phyloP scores from a whole-genome alignment of 2,888 invertebrate species.

The Acanthosepion esculentum region DNA sequence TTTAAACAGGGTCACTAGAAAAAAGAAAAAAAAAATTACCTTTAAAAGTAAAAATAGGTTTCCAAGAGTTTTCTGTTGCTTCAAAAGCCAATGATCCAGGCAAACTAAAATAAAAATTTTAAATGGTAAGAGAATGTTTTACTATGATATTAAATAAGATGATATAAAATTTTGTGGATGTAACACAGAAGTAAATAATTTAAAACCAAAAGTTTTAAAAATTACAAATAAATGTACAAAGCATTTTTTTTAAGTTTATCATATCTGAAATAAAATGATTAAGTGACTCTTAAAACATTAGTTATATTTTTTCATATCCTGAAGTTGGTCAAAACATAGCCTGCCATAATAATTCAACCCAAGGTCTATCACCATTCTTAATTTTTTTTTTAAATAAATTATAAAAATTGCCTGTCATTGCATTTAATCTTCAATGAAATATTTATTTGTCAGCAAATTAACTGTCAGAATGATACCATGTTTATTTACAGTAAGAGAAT shows the following conservation, averaged over 20 bases:
- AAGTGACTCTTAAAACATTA: too few species aligned
- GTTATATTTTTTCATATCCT: too few species aligned
- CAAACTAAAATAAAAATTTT: conserved; percentile 61
- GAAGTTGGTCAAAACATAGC: too few species aligned
- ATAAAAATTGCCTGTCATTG: too few species aligned
- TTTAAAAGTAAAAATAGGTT: conserved; percentile 70
- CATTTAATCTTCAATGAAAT: too few species aligned
- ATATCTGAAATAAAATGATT: not conserved
- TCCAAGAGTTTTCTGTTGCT: conserved; percentile 67
- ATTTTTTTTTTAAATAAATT: too few species aligned
- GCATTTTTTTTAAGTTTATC: not conserved
- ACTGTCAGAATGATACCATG: too few species aligned
- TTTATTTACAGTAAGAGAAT: too few species aligned
- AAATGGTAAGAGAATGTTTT: not conserved
- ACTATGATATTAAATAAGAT: not conserved
- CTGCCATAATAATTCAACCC: too few species aligned
- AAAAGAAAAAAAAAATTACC: conserved; percentile 56
- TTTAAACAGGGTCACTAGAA: not conserved
- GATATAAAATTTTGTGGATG: not conserved
- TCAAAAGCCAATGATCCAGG: conserved; percentile 67
- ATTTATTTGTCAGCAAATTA: too few species aligned
- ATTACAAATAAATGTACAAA: not conserved
- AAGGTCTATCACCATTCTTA: too few species aligned
- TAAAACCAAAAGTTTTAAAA: too few species aligned
- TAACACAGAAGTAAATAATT: not conserved